Base-by-base conservation (phyloP, 2,797 vertebrate genomes). In the Tapera naevia region DNA sequence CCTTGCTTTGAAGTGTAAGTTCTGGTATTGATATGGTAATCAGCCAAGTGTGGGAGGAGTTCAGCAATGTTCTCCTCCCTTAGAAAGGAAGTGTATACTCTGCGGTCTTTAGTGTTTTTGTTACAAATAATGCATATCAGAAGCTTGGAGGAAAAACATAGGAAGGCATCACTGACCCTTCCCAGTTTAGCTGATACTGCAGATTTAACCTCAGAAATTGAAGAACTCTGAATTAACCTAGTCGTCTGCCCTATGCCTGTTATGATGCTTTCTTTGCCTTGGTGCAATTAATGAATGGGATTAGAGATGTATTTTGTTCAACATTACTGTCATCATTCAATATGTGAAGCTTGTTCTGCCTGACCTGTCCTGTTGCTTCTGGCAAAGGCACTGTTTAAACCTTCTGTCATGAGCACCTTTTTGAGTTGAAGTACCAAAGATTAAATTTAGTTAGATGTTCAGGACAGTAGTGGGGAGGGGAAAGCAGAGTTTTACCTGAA, bases 11-110 rank as follows among this genome's bases (percentile, higher is more conserved):
- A 84, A 74, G 73, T 83, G 70, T 82, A 74, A 93, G 94, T 91
- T 90, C 41, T 90, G 95, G 78, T 61, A 43, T 78, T 94, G 73
- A 88, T 95, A 25, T 2, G 9, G 91, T 45, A 80, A 61, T 86
- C 86, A 90, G 58, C 33, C 56, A 81, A 81, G 27, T 61, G 46
- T 90, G 45, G 76, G 73, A 86, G 27, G 73, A 88, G 86, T 93
- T 90, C 83, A 93, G 66, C 74, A 94, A n/a, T 81, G 66, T 46
- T 80, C 62, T 69, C 2, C 7, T 93, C 76, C 90, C 41, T 48
- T 86, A 37, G 54, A 86, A 90, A 43, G 54, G 65, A 83, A 46
- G 50, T 78, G 14, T 65, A 27, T 93, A 19, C 25, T 85, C 33
- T 80, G 19, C 54, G 72, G 15, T 80, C 65, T 91, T 60, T 45